Percentiles rank a stretch among this genome's conserved stretches.
These are phyloP conservation scores for Steinernema hermaphroditum DNA, from an alignment of 2,888 invertebrate species.

Conservation along the genomic window DNA sequence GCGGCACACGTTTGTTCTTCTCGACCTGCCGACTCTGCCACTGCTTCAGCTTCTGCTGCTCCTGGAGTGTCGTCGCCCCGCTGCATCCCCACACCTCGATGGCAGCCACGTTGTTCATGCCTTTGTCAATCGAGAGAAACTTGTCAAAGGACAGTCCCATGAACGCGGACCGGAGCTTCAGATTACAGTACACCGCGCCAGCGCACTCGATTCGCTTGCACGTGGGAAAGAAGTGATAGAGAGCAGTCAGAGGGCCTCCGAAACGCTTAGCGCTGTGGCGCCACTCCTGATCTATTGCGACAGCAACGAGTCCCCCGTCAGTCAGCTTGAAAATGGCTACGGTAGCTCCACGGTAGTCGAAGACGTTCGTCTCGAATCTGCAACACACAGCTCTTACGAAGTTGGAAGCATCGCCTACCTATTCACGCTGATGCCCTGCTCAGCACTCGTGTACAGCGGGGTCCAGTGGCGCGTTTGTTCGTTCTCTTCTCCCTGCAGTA, in stretches of 20 bases:
- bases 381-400: not conserved
- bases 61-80: slow-evolving; percentile 69
- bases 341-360: slow-evolving; percentile 60
- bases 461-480: slow-evolving; percentile 42
- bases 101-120: slow-evolving; percentile 34
- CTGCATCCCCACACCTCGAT: slow-evolving; percentile 30
- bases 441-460: slow-evolving; percentile 52
- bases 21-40: slow-evolving; percentile 89
- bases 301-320: slow-evolving; percentile 43
- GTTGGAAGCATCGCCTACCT: slow-evolving; percentile 33
- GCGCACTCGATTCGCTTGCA: slow-evolving; percentile 37
- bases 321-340: slow-evolving; percentile 50
- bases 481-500: not conserved
- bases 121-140: slow-evolving; percentile 32
- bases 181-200: slow-evolving; percentile 47
- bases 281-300: slow-evolving; percentile 61
- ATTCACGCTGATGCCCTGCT: slow-evolving; percentile 58
- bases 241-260: not conserved
- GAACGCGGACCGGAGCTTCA: slow-evolving; percentile 45
- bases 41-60: slow-evolving; percentile 84
- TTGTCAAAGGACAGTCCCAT: slow-evolving; percentile 46
- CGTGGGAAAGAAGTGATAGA: slow-evolving; percentile 29
- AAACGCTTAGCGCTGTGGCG: slow-evolving; percentile 39
- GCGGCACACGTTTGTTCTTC: slow-evolving; percentile 72
- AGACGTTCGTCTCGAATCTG: slow-evolving; percentile 61